phyloP scores from a whole-genome alignment of 1,140 invertebrate species.

The Lerema accius region DNA sequence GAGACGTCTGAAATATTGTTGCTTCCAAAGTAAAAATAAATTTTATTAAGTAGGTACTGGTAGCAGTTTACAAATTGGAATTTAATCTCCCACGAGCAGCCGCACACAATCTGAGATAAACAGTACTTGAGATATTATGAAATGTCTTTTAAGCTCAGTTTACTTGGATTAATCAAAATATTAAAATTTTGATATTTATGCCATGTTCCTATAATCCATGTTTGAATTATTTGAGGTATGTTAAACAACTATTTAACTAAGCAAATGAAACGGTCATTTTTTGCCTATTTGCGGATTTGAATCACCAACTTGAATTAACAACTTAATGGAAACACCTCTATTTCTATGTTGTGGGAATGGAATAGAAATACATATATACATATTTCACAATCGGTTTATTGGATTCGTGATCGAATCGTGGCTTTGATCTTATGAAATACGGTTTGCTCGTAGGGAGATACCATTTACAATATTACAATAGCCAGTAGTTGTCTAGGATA shows the following conservation, averaged over 20 bases:
- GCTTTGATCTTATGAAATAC: slow-evolving; percentile 60
- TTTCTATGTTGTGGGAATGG: too few relatives aligned
- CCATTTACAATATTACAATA: slow-evolving; percentile 22
- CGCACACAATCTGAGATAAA: slow-evolving; percentile 15
- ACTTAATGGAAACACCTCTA: too few relatives aligned
- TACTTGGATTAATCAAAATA: too few relatives aligned
- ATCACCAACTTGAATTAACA: too few relatives aligned
- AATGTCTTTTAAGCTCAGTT: not conserved
- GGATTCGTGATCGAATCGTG: too few relatives aligned
- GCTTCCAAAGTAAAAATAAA: slow-evolving; percentile 69
- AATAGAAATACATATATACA: too few relatives aligned
- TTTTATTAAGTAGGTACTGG: slow-evolving; percentile 49
- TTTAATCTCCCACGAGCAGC: slow-evolving; percentile 48
- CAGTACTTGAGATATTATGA: not conserved
- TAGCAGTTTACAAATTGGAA: slow-evolving; percentile 44
- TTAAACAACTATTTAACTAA: too few relatives aligned
- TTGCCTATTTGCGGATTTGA: too few relatives aligned
- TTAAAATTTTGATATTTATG: not conserved
- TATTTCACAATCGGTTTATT: too few relatives aligned
- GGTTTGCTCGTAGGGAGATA: slow-evolving; percentile 22
- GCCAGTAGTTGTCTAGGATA: slow-evolving; percentile 22
- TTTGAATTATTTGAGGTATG: too few relatives aligned
- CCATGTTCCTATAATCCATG: slow-evolving; percentile 41
- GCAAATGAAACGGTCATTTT: too few relatives aligned
- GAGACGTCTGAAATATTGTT: slow-evolving; percentile 70